phyloP scores from a whole-genome alignment of 2,113 vertebrate species.

The Neogobius melanostomus region DNA sequence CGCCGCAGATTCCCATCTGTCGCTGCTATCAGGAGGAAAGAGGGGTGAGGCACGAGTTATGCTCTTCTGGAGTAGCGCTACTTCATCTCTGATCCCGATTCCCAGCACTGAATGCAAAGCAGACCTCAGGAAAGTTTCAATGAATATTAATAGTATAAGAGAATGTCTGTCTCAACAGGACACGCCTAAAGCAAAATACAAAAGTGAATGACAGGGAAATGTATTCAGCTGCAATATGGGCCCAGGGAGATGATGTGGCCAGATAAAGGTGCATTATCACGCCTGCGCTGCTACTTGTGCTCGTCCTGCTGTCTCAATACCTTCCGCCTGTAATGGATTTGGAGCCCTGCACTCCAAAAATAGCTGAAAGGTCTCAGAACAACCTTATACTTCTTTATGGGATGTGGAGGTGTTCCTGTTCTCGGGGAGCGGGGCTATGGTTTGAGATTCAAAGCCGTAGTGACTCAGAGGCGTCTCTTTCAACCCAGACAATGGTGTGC shows the following conservation, averaged over 20 bases:
- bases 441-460: conserved; percentile 61
- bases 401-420: conserved; percentile 53
- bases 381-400: conserved; percentile 52
- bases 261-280: conserved; percentile 68
- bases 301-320: conserved; percentile 66
- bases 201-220: conserved; percentile 53
- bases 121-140: conserved; percentile 29
- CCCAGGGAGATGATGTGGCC: conserved; percentile 47
- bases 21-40: conserved; percentile 31
- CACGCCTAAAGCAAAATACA: conserved; percentile 38
- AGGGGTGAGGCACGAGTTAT: conserved; percentile 36
- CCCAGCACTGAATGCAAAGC: conserved; percentile 57
- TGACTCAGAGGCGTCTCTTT: conserved; percentile 65
- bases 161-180: conserved; percentile 38
- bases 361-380: conserved; percentile 60
- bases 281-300: conserved; percentile 51
- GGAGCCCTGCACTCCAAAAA: conserved; percentile 64
- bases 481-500: conserved; percentile 60
- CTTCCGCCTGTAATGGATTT: conserved; percentile 66
- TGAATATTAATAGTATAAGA: conserved; percentile 52
- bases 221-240: conserved; percentile 46
- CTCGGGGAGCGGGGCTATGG: conserved; percentile 41
- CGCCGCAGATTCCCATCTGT: conserved; percentile 58
- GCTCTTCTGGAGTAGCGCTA: conserved; percentile 44
- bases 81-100: conserved; percentile 55